Evolutionary conservation across 1,140 invertebrate genomes (phyloP), one percentile per base, ranked within the genome.

Genomic region (Zelostemma sp.): DNA sequence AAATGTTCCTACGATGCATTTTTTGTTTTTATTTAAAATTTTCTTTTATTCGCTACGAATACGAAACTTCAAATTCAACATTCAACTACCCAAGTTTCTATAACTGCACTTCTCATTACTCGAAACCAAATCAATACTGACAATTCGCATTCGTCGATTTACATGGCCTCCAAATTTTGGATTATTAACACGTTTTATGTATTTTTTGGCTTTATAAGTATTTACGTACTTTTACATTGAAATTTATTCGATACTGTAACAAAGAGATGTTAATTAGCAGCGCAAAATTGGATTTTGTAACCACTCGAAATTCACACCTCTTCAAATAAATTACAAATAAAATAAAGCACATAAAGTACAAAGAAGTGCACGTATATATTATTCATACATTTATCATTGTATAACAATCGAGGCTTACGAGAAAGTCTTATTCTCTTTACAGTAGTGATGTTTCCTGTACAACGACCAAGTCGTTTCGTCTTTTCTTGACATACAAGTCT

Each of bases 391-490:
- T 33, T 61, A 60, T 68, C 46, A 41, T 41, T 41, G 47, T 72
- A 72, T 72, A 72, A 72, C 69, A 72, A 72, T 68, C 67, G 60
- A 68, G 64, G 69, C 61, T 72, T 68, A 51, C 68, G 61, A 68
- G 69, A 72, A 72, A 67, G 64, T 72, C 64, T 64, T 68, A 60
- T 25, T 68, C 69, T 68, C 64, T 61, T 60, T 72, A 67, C 57
- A 72, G 59, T 33, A 63, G 35, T 15, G 59, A 67, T 50, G 15
- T 35, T 48, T 19, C 18, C 8, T 19, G 46, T 48, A 48, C n/a
- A 48, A 48, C 46, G 19, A 28, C 14, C 11, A 14, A 19, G 21
- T 28, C 46, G 21, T 28, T 28, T 48, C 12, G n/a, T n/a, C n/a
- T n/a, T n/a, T n/a, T n/a, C n/a, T n/a, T n/a, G n/a, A n/a, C n/a